phyloP scores from a whole-genome alignment of 2,113 vertebrate species.

The Crotalus horridus region DNA sequence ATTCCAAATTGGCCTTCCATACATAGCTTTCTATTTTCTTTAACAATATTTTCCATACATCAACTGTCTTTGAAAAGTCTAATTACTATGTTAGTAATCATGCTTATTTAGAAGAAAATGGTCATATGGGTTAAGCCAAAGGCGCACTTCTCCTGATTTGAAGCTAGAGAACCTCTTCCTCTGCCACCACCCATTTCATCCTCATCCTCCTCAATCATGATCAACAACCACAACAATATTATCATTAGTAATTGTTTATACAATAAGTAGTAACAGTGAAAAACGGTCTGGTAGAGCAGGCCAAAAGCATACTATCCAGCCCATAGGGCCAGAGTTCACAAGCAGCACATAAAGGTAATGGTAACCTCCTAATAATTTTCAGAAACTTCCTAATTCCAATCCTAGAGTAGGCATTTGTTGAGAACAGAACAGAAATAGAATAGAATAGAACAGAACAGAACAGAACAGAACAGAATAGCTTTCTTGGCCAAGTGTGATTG shows the following conservation, averaged over 20 bases:
- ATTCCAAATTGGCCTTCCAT: too few relatives aligned
- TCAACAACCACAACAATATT: not conserved
- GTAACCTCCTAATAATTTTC: not conserved
- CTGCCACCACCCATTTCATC: not conserved
- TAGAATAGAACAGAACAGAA: not conserved
- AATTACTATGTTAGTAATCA: too few relatives aligned
- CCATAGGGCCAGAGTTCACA: not conserved
- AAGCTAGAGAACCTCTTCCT: not conserved
- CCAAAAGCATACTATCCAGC: not conserved
- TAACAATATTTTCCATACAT: too few relatives aligned
- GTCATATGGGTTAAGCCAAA: not conserved
- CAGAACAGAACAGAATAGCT: too few relatives aligned
- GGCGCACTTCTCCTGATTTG: not conserved
- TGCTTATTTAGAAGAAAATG: not conserved
- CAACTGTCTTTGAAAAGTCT: too few relatives aligned
- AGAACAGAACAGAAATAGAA: not conserved
- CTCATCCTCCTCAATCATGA: not conserved
- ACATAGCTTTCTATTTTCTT: too few relatives aligned
- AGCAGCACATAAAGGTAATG: not conserved
- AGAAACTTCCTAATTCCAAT: not conserved
- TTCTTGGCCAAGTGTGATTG: too few relatives aligned
- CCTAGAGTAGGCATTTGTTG: not conserved
- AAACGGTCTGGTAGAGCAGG: not conserved
- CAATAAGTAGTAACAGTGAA: not conserved
- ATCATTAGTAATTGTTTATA: not conserved